Evolutionary conservation across 1,140 invertebrate genomes (phyloP), one percentile per base, ranked within the genome.

Genomic region (Bombus waltoni): DNA sequence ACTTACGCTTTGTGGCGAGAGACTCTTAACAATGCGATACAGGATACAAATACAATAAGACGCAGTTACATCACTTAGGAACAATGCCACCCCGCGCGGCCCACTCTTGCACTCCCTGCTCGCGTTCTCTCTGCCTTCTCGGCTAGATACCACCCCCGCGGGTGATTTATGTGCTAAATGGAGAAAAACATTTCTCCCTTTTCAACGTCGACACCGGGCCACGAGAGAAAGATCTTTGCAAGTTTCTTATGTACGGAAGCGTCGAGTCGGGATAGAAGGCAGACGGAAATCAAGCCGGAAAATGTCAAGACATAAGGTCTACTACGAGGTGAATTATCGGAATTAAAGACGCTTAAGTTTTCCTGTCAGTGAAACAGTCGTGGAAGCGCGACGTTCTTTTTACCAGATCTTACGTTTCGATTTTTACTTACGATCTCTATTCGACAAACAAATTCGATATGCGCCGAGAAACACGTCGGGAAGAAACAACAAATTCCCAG

Each of bases 1-100:
- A 95, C 95, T 95, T 95, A 95, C 94, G 94, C 94, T 95, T 95
- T 95, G 94, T 94, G 94, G 94, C 92, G 92, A 94, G 92, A 95
- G 93, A 92, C 93, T 95, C 94, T 95, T 94, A 94, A 95, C 94
- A 95, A 95, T 95, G 91, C 94, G 93, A 95, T 95, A 95, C 95
- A 95, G 95, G 95, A 95, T 95, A 95, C 94, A 95, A 95, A 95
- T 95, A 95, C 94, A 95, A 95, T 95, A 95, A 95, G 94, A 95
- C 94, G 94, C 93, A 95, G 94, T 95, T 95, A 95, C 93, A 95
- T 95, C 94, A 95, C 95, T 95, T 95, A 95, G 94, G 95, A 95
- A 95, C 94, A 95, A 95, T 95, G 91, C 93, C 89, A 88, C 92
- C 70, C 92, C 83, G 83, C 88, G 80, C 84, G 81, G 62, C 70